Evolutionary conservation across 1,140 invertebrate genomes (phyloP), one percentile per base, ranked within the genome.

Genomic region (Achroia grisella): DNA sequence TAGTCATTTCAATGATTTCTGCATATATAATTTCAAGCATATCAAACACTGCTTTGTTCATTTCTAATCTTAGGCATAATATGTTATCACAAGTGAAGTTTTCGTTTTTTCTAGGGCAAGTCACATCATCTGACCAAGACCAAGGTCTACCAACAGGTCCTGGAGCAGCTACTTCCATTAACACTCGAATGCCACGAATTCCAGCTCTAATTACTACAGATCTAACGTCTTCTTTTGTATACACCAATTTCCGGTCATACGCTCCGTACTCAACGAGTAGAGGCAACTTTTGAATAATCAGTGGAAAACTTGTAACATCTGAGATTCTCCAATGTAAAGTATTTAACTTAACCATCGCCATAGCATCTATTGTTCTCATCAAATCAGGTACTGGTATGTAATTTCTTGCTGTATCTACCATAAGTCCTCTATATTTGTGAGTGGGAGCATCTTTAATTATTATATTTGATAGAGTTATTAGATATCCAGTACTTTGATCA

Each of bases 261-360:
- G 93, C 90, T 8, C 94, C 94, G 57, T 90, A 91, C 53, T 90
- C 88, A 4, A 89, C 86, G 58, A 95, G 79, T 51, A 91, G 81
- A 0, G 93, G 92, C 28, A 92, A 84, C 44, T 87, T 82, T 6
- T 88, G 85, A 0, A 92, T 88, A 11, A 90, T 72, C 48, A 94
- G 88, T 0, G 94, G 93, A 73, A 95, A 95, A 64, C 93, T 94
- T 46, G 95, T 93, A 0, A 90, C 89, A 65, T 95, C 94, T 0
- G 93, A 92, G 0, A 93, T 88, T 58, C 95, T 93, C 93, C 93
- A 95, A 72, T 95, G 94, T 32, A 96, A 90, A 2, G 93, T 91
- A 79, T 96, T 96, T 14, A 96, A 80, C 83, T 96, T 95, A 34
- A 89, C 89, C 35, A 90, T 87, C 0, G 91, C 89, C 90, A 96